A percentile compares a stretch with the other conserved stretches of the same genome.
Evolutionary conservation across 2,888 invertebrate genomes (phyloP).

Genomic region (Tuberolachnus salignus): DNA sequence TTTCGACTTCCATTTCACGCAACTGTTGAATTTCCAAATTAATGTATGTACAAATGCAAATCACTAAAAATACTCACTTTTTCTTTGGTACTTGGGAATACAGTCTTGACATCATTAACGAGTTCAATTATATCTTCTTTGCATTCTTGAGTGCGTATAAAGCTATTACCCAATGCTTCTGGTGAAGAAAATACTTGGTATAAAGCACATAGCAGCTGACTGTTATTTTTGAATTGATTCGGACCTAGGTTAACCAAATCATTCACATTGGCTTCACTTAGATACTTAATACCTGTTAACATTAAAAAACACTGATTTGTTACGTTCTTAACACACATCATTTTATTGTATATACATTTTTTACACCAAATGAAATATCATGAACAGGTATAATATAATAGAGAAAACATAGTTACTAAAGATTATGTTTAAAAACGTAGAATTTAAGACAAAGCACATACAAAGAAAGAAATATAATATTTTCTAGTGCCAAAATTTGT

Average conservation of each 20-base stretch:
- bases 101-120: conserved; percentile 66
- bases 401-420: conserved; percentile 27
- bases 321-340: conserved; percentile 38
- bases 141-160: conserved; percentile 63
- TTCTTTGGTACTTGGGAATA: conserved; percentile 72
- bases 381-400: background rate
- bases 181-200: conserved; percentile 77
- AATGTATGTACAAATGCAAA: conserved; percentile 5
- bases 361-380: conserved; percentile 29
- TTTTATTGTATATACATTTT: conserved; percentile 8
- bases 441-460: conserved; percentile 49
- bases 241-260: conserved; percentile 70
- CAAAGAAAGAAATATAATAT: conserved; percentile 48
- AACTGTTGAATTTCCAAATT: background rate
- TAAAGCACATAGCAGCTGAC: conserved; percentile 74
- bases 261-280: conserved; percentile 78
- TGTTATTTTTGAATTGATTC: conserved; percentile 72
- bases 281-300: conserved; percentile 62
- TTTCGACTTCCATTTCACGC: conserved; percentile 51
- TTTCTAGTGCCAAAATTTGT: conserved; percentile 49
- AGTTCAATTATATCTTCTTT: conserved; percentile 1
- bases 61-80: conserved; percentile 64
- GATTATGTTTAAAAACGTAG: conserved; percentile 35
- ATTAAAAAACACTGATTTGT: conserved; percentile 63
- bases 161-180: conserved; percentile 75